A percentile compares a stretch with the other conserved stretches of the same genome.
Conservation (phyloP, 2,888 invertebrate genomes). For the Caenorhabditis drosophilae region DNA sequence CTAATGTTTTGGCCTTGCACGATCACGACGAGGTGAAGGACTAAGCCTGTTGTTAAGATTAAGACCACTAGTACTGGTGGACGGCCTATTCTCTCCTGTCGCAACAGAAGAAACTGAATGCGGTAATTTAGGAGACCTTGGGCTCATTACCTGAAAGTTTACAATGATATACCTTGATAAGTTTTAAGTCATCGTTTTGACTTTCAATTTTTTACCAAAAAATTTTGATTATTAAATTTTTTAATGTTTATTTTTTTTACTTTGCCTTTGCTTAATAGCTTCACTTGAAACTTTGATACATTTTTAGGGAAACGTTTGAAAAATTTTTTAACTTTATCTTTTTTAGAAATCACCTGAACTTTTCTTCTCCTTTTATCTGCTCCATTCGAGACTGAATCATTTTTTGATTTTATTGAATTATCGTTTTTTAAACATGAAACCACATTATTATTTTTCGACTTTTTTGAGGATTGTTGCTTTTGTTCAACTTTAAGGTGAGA, state of each 20-base stretch:
- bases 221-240: too few relatives aligned
- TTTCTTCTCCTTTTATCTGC: slow-evolving; percentile 18
- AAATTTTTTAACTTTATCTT: not conserved
- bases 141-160: slow-evolving; percentile 26
- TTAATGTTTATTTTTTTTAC: too few relatives aligned
- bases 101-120: not conserved
- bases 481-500: too few relatives aligned
- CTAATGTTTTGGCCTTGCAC: slow-evolving; percentile 33
- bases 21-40: slow-evolving; percentile 23
- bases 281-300: too few relatives aligned
- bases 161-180: too few relatives aligned
- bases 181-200: too few relatives aligned
- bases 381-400: slow-evolving; percentile 11
- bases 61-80: not conserved
- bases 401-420: slow-evolving; percentile 3
- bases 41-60: too few relatives aligned
- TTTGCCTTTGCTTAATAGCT: too few relatives aligned
- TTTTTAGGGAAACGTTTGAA: not conserved
- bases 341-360: slow-evolving; percentile 11
- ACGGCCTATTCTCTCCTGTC: not conserved
- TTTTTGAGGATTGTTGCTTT: not conserved
- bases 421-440: not conserved
- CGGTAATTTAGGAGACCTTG: slow-evolving; percentile 8
- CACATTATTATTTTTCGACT: not conserved
- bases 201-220: too few relatives aligned